Percentiles rank a stretch among this genome's conserved stretches.
Conservation (phyloP, 2,888 invertebrate species). For the Atethmia centrago region DNA sequence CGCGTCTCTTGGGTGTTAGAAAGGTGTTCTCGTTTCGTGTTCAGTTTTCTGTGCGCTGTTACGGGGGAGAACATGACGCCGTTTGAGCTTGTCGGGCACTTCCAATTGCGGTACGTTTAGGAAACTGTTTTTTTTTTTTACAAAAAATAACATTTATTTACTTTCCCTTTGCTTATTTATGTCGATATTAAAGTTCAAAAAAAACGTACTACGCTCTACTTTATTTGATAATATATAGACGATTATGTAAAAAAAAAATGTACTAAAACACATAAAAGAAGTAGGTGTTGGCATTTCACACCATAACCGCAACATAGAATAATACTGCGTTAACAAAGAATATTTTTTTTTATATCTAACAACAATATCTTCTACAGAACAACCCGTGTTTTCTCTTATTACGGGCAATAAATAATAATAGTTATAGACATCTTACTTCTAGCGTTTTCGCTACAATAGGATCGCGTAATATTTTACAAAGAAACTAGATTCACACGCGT, state of each 20-base stretch:
- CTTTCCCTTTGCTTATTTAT: not conserved
- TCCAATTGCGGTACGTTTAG: not conserved
- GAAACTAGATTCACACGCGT: conserved; percentile 63
- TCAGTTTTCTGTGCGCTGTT: conserved; percentile 24
- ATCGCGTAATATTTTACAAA: conserved; percentile 62
- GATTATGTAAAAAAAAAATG: not conserved
- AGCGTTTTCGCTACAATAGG: conserved; percentile 53
- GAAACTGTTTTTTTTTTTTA: not conserved
- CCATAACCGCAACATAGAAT: not conserved
- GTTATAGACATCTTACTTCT: conserved; percentile 39
- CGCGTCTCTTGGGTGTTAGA: conserved; percentile 21
- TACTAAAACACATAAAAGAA: not conserved
- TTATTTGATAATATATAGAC: not conserved
- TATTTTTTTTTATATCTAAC: not conserved
- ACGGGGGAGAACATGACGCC: not conserved
- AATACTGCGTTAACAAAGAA: not conserved
- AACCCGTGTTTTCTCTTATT: conserved; percentile 36
- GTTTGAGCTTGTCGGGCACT: not conserved
- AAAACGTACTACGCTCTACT: not conserved
- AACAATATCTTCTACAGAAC: conserved; percentile 14
- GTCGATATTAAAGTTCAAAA: not conserved
- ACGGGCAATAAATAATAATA: conserved; percentile 36
- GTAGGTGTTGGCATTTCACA: not conserved
- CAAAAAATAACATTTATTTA: not conserved
- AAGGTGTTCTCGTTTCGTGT: conserved; percentile 20